These are phyloP conservation scores for Drosophila punjabiensis DNA, from an alignment of 1,140 invertebrate species.

Conservation along the genomic window DNA sequence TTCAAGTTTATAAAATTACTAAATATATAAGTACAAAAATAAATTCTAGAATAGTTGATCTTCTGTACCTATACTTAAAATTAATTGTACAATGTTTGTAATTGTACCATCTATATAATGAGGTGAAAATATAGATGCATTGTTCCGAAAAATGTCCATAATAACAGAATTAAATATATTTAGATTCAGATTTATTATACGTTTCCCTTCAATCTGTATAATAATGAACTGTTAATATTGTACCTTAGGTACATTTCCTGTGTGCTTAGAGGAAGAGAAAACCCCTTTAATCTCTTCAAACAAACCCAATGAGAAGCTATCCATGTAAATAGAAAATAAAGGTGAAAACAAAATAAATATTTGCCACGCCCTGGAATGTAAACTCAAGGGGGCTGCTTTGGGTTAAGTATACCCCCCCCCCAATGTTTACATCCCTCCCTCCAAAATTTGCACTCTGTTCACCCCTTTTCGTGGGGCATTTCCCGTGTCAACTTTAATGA, in stretches of 20 bases:
- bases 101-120: neutral
- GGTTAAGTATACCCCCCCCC: slow-evolving; percentile 11
- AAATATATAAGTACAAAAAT: neutral
- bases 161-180: too few species aligned
- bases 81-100: neutral
- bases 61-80: neutral
- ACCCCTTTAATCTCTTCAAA: neutral
- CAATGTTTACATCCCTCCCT: slow-evolving; percentile 12
- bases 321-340: slow-evolving; percentile 66
- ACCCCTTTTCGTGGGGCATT: slow-evolving; percentile 53
- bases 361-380: slow-evolving; percentile 34
- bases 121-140: neutral
- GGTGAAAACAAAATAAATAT: slow-evolving; percentile 25
- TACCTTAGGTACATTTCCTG: neutral
- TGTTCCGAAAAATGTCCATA: neutral
- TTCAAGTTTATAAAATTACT: neutral
- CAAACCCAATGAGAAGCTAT: slow-evolving; percentile 28
- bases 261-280: neutral
- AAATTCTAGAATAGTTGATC: neutral
- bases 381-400: slow-evolving; percentile 1
- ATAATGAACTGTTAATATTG: neutral
- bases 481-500: slow-evolving; percentile 64
- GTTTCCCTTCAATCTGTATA: too few species aligned
- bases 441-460: slow-evolving; percentile 29
- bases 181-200: neutral